Base-by-base conservation (phyloP, 1,140 invertebrate species). In the Drosophila pallidifrons region DNA sequence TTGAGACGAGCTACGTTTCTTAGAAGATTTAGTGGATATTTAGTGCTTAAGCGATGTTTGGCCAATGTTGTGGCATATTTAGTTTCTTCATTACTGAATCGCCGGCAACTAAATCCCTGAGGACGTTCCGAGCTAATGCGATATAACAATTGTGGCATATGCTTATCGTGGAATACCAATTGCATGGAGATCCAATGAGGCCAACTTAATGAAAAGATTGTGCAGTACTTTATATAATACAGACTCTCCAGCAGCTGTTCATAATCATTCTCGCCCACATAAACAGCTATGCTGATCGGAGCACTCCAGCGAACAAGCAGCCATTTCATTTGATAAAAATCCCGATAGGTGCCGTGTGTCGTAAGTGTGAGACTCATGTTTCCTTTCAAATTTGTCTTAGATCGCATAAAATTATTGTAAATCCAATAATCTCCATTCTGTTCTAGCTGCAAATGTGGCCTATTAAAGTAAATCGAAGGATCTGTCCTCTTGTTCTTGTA, bases 341-440 rank as follows among this genome's bases (percentile, higher is more conserved):
- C 71, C 13, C 38, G 25, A 8, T 67, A 78, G 1, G 25, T 68
- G 20, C 65, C 78, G 25, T 81, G 66, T 7, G 66, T 75, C 13
- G 71, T 65, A 5, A 78, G 16, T 5, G 78, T 81, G 10, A 81
- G 15, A 6, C 55, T 71, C 2, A 38, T 35, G 25, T 75, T 78
- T 1, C 47, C 45, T 1, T 15, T 20, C 5, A 47, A 1, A 0
- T 13, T 6, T 1, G 8, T 43, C 0, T 11, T 0, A 2, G 75
- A 58, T 1, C 8, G 15, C n/a, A 81, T 67, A 20, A 71, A 78
- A 3, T 75, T 16, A 38, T 75, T 45, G 13, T 41, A 45, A 16
- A 81, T 75, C 78, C 78, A 81, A 16, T 75, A 78, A 3, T 78
- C 46, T 10, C 78, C 75, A 67, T 75, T 78, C 38, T 81, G 78